Evolutionary conservation across 2,888 invertebrate species (phyloP), one percentile per base, ranked within the genome.

Genomic region (Aphidoletes aphidimyza): DNA sequence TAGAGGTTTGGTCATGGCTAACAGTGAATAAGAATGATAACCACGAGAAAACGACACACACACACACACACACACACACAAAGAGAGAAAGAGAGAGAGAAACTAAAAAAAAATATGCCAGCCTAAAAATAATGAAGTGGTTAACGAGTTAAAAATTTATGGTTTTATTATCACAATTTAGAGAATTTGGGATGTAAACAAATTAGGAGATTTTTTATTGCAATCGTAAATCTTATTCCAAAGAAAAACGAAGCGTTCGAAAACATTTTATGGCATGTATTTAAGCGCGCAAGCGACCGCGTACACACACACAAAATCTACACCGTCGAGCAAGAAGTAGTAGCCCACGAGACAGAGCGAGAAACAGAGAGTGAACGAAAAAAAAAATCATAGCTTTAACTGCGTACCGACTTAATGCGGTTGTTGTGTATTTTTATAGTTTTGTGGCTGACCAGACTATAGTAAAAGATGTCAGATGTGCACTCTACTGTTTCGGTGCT

Each of bases 141-240:
- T 84, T 84, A 84, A 84, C 84, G 78, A 84, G 84, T 78, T 84
- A 78, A 84, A 39, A 84, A 84, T 84, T 84, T 84, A 84, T 84
- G 69, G 78, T 84, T 84, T 84, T 84, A 84, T 84, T 54, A 84
- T 59, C 84, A 84, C 84, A 84, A 84, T 84, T 78, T 84, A 78
- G 78, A 59, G 59, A 84, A 69, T 59, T 84, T 84, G 39, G 59
- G 37, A 59, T 84, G 84, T 84, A 84, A 84, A 84, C 84, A 84
- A 84, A 84, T 84, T 84, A 84, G 59, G 84, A 39, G 39, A 69
- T 39, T 84, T 84, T 84, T 84, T 84, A 84, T 84, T 84, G 49
- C 84, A 84, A 47, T 59, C 84, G 59, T 84, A 84, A 84, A 84
- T 84, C 84, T 84, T 84, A 30, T 83, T 42, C 36, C 30, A 83